phyloP scores from a whole-genome alignment of 2,113 vertebrate genomes.

The Ctenodactylus gundi region DNA sequence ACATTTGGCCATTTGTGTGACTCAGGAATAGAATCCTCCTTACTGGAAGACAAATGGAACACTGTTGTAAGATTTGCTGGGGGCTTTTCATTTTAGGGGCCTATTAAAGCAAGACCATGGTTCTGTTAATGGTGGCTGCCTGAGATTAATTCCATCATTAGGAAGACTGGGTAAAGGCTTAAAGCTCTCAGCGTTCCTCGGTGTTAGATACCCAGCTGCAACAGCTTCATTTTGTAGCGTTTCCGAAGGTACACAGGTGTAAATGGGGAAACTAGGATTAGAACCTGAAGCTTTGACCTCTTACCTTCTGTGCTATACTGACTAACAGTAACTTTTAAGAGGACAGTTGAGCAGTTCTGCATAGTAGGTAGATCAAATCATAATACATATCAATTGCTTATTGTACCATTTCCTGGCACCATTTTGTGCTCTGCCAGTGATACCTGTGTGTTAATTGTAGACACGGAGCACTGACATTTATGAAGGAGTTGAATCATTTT shows the following conservation, averaged over 20 bases:
- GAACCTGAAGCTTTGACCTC: neutral
- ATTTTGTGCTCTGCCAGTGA: too few species aligned
- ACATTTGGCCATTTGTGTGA: conserved; percentile 53
- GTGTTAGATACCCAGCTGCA: neutral
- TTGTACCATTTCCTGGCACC: neutral
- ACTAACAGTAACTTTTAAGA: neutral
- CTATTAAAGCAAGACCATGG: conserved; percentile 71
- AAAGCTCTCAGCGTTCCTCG: neutral
- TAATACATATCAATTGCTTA: neutral
- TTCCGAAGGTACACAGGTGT: too few species aligned
- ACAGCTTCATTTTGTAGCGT: neutral
- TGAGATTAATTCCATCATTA: conserved; percentile 73
- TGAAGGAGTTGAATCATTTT: neutral
- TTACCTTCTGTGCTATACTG: neutral
- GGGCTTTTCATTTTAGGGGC: conserved; percentile 71
- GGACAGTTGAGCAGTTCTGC: neutral
- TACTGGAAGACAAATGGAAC: conserved; percentile 62
- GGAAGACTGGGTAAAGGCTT: conserved; percentile 39
- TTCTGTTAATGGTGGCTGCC: conserved; percentile 63
- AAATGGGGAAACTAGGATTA: neutral
- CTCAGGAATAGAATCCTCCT: conserved; percentile 46
- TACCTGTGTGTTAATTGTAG: neutral
- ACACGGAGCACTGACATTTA: neutral
- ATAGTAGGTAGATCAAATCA: neutral
- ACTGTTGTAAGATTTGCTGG: conserved; percentile 67